Percentiles rank a stretch among this genome's conserved stretches.
Conservation (phyloP, 2,797 vertebrate species). For the Mergus octosetaceus region DNA sequence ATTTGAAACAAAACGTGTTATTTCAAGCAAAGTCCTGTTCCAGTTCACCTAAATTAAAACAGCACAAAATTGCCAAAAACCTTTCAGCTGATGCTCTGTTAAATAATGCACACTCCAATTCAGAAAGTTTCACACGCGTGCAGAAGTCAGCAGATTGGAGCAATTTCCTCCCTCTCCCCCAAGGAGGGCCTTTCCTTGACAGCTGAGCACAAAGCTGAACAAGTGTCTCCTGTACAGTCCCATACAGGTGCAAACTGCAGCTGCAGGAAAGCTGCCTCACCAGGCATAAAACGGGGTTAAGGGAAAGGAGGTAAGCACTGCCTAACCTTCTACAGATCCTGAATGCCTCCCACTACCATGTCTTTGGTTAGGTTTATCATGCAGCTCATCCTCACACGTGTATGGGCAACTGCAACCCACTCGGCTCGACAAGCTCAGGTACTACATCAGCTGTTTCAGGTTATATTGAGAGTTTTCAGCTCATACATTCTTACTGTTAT, state of each 20-base stretch:
- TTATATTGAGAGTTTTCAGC: neutral
- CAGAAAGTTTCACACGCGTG: slow-evolving; percentile 45
- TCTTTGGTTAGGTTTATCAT: neutral
- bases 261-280: neutral
- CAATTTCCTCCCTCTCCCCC: neutral
- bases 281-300: neutral
- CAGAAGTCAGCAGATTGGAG: slow-evolving; percentile 5
- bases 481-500: neutral
- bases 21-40: neutral
- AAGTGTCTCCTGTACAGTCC: neutral
- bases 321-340: neutral
- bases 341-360: neutral
- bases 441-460: neutral
- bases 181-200: neutral
- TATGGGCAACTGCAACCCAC: neutral
- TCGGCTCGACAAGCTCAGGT: neutral
- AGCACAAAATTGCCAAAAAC: slow-evolving; percentile 36
- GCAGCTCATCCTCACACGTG: accelerated
- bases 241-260: neutral
- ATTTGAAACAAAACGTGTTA: neutral
- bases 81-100: slow-evolving; percentile 33
- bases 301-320: neutral
- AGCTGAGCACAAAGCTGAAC: neutral
- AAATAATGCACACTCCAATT: slow-evolving; percentile 75
- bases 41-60: slow-evolving; percentile 45